phyloP scores from a whole-genome alignment of 2,797 vertebrate species.

The Leuciscus waleckii region DNA sequence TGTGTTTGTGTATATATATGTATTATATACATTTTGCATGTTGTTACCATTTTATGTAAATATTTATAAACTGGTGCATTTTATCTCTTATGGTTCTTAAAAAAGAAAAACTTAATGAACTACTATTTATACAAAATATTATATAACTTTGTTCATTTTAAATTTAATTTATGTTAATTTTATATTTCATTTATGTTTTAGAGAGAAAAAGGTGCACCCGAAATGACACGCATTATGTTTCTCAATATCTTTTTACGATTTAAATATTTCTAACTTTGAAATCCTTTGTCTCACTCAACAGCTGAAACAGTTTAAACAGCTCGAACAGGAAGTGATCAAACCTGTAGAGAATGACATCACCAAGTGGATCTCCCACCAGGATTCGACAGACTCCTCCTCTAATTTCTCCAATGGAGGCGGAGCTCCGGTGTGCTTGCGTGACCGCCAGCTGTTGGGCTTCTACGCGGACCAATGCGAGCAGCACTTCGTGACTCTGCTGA shows the following conservation, averaged over 20 bases:
- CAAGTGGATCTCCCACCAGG: slow-evolving; percentile 82
- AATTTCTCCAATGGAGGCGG: slow-evolving; percentile 58
- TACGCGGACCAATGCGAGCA: slow-evolving; percentile 94
- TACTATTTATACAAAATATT: not conserved
- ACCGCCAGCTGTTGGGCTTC: slow-evolving; percentile 90
- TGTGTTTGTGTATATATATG: not conserved
- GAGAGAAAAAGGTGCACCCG: not conserved
- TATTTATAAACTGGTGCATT: too few relatives aligned
- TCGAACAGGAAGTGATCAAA: slow-evolving; percentile 94
- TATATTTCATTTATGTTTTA: not conserved
- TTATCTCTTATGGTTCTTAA: too few relatives aligned
- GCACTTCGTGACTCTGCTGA: slow-evolving; percentile 91
- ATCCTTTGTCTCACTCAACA: slow-evolving; percentile 65
- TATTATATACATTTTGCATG: not conserved
- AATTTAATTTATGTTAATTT: not conserved
- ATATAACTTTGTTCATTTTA: not conserved
- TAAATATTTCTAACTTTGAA: not conserved
- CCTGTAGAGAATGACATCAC: slow-evolving; percentile 95
- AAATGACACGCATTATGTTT: not conserved
- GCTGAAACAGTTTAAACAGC: slow-evolving; percentile 93
- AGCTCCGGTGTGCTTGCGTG: slow-evolving; percentile 70
- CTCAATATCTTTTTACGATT: not conserved
- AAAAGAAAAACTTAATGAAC: too few relatives aligned
- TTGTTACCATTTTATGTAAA: too few relatives aligned
- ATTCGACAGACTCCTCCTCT: slow-evolving; percentile 65